These are phyloP conservation scores for Diprion similis DNA, from an alignment of 1,140 invertebrate species.

Conservation along the genomic window DNA sequence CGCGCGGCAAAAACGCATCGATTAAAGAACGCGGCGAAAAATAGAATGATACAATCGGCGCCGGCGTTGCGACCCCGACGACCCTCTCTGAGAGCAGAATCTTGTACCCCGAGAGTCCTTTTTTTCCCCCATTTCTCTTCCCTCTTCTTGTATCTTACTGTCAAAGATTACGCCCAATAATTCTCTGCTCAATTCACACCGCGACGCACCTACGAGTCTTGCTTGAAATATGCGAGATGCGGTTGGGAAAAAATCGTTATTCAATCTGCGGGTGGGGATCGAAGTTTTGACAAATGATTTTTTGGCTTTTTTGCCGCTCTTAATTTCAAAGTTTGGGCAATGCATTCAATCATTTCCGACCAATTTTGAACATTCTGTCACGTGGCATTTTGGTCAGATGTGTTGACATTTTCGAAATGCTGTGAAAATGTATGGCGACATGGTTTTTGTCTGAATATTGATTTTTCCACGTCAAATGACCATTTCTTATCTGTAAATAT, in stretches of 20 bases:
- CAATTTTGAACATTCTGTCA: too few relatives aligned
- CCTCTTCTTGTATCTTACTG: background rate
- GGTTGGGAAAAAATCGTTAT: background rate
- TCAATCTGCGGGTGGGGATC: too few relatives aligned
- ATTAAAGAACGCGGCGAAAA: slow-evolving; percentile 51
- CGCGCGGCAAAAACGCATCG: slow-evolving; percentile 44
- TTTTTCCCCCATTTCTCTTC: background rate
- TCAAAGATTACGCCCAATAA: slow-evolving; percentile 19
- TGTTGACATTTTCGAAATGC: too few relatives aligned
- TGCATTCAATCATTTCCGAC: too few relatives aligned
- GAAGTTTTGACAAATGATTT: too few relatives aligned
- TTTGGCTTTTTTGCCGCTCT: too few relatives aligned
- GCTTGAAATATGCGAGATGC: background rate
- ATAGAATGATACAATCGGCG: slow-evolving; percentile 42
- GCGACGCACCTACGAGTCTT: background rate
- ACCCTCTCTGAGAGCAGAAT: slow-evolving; percentile 55
- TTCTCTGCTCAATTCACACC: background rate
- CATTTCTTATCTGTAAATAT: too few relatives aligned
- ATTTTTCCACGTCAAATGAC: too few relatives aligned
- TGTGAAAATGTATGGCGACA: too few relatives aligned
- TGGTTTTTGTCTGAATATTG: too few relatives aligned
- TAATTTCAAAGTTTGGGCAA: too few relatives aligned
- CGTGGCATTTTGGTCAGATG: too few relatives aligned
- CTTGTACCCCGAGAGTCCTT: background rate
- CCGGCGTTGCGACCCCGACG: slow-evolving; percentile 45